Conservation (phyloP, 1,140 invertebrate genomes). For the Anagrus nilaparvatae region DNA sequence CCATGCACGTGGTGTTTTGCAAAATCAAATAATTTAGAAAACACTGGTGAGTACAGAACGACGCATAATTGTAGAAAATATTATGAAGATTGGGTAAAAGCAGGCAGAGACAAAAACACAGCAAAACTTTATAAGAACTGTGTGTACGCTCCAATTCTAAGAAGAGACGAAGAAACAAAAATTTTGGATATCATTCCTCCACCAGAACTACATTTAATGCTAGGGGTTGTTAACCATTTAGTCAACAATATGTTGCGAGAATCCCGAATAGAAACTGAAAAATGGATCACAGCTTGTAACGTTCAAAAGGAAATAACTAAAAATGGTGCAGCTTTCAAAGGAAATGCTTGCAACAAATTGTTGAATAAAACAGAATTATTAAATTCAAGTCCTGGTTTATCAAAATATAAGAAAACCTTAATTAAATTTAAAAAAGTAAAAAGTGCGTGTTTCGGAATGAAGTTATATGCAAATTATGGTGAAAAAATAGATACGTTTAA, state of each 20-base stretch:
- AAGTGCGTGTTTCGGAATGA: slow-evolving; percentile 8
- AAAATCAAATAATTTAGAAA: not conserved
- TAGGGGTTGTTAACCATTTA: slow-evolving; percentile 8
- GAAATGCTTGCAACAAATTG: slow-evolving; percentile 14
- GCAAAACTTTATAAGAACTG: slow-evolving; percentile 6
- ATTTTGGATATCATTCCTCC: slow-evolving; percentile 8
- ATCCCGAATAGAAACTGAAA: not conserved
- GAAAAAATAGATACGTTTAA: slow-evolving; percentile 6
- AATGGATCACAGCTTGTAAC: slow-evolving; percentile 6
- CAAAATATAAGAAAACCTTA: slow-evolving; percentile 7
- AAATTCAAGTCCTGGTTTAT: not conserved
- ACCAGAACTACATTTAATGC: slow-evolving; percentile 4
- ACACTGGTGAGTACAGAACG: not conserved
- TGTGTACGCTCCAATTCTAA: not conserved
- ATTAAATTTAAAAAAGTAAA: slow-evolving; percentile 10
- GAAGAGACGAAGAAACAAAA: not conserved
- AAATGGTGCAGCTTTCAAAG: slow-evolving; percentile 8
- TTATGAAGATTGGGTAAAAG: slow-evolving; percentile 4
- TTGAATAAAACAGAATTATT: slow-evolving; percentile 11
- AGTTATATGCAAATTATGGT: slow-evolving; percentile 1
- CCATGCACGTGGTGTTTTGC: slow-evolving; percentile 7
- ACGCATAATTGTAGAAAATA: slow-evolving; percentile 1
- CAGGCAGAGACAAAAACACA: not conserved
- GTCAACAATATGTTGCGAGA: not conserved
- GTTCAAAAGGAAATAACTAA: slow-evolving; percentile 6